Conservation (phyloP, 2,797 vertebrate species). For the Parauchenoglanis punctatus region DNA sequence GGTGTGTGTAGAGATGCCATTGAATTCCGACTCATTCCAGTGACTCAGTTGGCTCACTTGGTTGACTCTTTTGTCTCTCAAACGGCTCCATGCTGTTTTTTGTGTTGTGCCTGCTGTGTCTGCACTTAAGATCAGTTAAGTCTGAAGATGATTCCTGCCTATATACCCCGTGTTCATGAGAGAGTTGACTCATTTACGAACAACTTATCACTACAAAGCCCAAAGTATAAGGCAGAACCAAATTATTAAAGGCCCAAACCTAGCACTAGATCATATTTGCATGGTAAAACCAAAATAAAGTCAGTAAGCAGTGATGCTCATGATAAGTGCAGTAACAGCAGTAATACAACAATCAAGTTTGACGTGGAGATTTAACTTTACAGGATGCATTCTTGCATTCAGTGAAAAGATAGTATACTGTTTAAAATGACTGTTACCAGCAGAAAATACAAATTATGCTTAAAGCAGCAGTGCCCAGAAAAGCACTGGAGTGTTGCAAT, state of each 20-base stretch:
- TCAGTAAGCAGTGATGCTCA: background rate
- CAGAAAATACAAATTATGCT: conserved; percentile 8
- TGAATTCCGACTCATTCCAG: background rate
- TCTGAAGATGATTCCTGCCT: background rate
- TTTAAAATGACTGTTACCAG: background rate
- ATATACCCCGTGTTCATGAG: background rate
- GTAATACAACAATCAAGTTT: background rate
- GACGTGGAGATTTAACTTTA: background rate
- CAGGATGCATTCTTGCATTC: background rate
- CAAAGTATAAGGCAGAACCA: background rate
- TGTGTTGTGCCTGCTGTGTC: background rate
- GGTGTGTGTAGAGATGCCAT: background rate
- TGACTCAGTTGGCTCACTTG: background rate
- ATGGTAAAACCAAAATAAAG: background rate
- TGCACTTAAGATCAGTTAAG: background rate
- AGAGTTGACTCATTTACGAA: background rate
- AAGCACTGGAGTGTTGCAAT: background rate
- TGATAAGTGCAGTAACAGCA: background rate
- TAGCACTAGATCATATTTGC: background rate
- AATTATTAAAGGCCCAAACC: background rate
- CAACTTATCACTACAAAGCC: background rate
- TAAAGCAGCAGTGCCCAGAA: conserved; percentile 1
- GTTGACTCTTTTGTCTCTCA: background rate
- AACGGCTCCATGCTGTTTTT: background rate
- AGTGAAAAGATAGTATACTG: background rate